Conservation (phyloP, 1,140 invertebrate species). For the Nomia melanderi region DNA sequence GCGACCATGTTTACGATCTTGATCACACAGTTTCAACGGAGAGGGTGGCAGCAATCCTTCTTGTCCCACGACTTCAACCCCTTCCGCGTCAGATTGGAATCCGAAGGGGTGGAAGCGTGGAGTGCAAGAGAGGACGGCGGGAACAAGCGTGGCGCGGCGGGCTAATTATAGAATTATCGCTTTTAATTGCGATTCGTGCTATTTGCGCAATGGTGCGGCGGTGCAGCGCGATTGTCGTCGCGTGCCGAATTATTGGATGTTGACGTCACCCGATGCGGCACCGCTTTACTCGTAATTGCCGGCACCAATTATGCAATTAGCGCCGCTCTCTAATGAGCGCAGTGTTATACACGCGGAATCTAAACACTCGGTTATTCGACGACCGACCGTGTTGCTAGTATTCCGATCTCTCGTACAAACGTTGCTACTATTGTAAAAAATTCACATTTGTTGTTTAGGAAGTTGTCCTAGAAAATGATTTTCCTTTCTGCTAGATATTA, state of each 20-base stretch:
- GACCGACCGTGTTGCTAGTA: background rate
- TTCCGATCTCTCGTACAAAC: background rate
- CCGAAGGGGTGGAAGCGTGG: background rate
- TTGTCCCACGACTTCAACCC: background rate
- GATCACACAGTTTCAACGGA: no score
- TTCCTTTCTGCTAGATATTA: no score
- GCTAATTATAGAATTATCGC: slow-evolving; percentile 71
- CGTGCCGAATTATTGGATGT: slow-evolving; percentile 75
- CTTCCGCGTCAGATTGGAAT: slow-evolving; percentile 2
- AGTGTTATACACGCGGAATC: slow-evolving; percentile 62
- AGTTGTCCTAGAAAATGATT: no score
- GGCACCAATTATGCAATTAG: slow-evolving; percentile 74
- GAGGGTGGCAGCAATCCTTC: background rate
- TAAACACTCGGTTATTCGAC: slow-evolving; percentile 55
- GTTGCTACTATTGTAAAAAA: no score
- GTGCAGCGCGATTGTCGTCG: slow-evolving; percentile 68
- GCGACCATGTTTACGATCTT: no score
- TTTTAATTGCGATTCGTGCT: slow-evolving; percentile 72
- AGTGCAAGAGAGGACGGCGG: background rate
- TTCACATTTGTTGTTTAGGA: no score
- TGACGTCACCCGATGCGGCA: slow-evolving; percentile 69
- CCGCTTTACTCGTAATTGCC: slow-evolving; percentile 64
- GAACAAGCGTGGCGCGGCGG: slow-evolving; percentile 12
- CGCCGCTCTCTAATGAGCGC: slow-evolving; percentile 61
- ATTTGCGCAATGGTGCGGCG: slow-evolving; percentile 63